These are phyloP conservation scores for Tribolium freemani DNA, from an alignment of 2,888 invertebrate genomes.

Conservation along the genomic window DNA sequence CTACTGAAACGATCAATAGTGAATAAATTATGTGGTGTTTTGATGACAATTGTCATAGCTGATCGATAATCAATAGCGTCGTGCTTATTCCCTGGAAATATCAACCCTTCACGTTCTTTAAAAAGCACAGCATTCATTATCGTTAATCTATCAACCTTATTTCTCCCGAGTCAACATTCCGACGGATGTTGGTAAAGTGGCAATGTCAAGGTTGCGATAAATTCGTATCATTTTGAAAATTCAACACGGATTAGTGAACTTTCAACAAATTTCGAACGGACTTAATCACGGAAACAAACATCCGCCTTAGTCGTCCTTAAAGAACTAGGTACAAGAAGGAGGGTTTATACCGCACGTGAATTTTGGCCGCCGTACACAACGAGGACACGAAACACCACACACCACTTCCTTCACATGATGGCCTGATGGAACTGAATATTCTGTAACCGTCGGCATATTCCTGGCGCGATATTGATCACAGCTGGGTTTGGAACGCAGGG, in stretches of 20 bases:
- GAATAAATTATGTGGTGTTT: not conserved
- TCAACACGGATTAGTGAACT: not conserved
- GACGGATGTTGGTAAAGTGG: conserved; percentile 16
- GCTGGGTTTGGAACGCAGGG: conserved; percentile 70
- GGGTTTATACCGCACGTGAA: conserved; percentile 8
- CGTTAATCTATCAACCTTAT: conserved; percentile 19
- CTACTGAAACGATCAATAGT: not conserved
- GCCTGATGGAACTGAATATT: conserved; percentile 54
- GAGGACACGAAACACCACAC: conserved; percentile 65
- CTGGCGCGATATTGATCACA: conserved; percentile 72
- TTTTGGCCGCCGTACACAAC: conserved; percentile 62
- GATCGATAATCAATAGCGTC: not conserved
- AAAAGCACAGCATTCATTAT: conserved; percentile 1
- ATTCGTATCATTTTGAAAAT: conserved; percentile 1
- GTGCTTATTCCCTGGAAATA: too few species aligned
- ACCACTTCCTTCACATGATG: conserved; percentile 49
- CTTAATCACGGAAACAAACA: not conserved
- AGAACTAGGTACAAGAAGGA: conserved; percentile 1
- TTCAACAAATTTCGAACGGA: not conserved
- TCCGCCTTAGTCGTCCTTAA: not conserved
- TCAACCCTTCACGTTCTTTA: not conserved
- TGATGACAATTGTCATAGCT: not conserved
- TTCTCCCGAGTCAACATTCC: conserved; percentile 17
- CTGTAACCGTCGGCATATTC: conserved; percentile 70
- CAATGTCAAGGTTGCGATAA: conserved; percentile 29